Evolutionary conservation across 2,888 invertebrate genomes (phyloP).

Genomic region (Cosmorhoe ocellata): DNA sequence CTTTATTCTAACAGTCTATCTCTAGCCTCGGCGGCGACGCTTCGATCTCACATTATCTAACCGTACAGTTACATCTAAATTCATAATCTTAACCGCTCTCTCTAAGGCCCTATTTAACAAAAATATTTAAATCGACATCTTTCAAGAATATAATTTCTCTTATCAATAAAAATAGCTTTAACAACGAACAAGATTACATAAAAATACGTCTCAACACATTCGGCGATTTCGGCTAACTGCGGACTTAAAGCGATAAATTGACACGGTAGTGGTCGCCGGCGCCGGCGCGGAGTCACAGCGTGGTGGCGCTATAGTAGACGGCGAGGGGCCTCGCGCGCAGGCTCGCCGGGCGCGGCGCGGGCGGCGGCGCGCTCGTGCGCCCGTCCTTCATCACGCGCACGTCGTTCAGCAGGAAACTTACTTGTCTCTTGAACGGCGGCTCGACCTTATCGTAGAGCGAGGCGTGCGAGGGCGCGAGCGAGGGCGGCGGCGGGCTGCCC

Average conservation of each 20-base stretch:
- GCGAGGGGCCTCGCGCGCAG: slow-evolving; percentile 48
- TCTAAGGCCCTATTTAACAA: slow-evolving; percentile 79
- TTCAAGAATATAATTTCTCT: slow-evolving; percentile 78
- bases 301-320: slow-evolving; percentile 69
- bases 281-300: slow-evolving; percentile 57
- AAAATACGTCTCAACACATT: slow-evolving; percentile 77
- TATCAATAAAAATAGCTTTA: slow-evolving; percentile 78
- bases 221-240: slow-evolving; percentile 69
- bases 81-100: slow-evolving; percentile 60
- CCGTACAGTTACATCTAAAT: slow-evolving; percentile 75
- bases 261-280: slow-evolving; percentile 61
- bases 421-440: slow-evolving; percentile 89
- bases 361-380: slow-evolving; percentile 73
- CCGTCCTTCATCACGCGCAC: slow-evolving; percentile 89
- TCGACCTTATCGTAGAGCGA: slow-evolving; percentile 85
- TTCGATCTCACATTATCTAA: slow-evolving; percentile 70
- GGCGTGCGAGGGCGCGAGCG: slow-evolving; percentile 77
- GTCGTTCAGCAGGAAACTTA: slow-evolving; percentile 92
- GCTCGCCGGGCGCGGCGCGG: slow-evolving; percentile 49
- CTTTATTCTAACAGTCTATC: slow-evolving; percentile 74
- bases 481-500: slow-evolving; percentile 77
- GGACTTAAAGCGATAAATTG: slow-evolving; percentile 79
- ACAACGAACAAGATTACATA: slow-evolving; percentile 79
- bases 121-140: slow-evolving; percentile 75
- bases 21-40: slow-evolving; percentile 65